Base-by-base conservation (phyloP, 2,797 vertebrate species). In the Brachymystax lenok region DNA sequence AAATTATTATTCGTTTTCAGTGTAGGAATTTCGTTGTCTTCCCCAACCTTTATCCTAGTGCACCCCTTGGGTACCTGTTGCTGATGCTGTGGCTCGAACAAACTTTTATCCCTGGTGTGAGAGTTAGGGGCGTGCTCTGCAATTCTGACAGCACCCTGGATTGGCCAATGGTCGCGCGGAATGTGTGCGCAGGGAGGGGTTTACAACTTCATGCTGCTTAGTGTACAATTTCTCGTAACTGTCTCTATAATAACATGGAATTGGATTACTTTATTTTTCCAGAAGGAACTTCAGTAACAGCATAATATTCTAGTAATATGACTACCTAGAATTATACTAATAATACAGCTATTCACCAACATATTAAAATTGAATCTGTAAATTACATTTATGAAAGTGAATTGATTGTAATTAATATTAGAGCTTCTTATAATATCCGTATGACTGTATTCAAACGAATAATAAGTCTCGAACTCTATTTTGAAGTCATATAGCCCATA, bases 91-190 rank as follows among this genome's bases (percentile, higher is more conserved):
- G 28, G n/a, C 24, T 27, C 30, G 21, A 56, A 14, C 51, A 68
- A 77, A 76, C 4, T 88, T 89, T 93, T 96, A 95, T 94, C 79
- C 82, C 79, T 80, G 77, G 30, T 66, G 76, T 21, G 69, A 52
- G 75, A 76, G 72, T 74, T 35, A 68, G 78, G 86, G 93, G 87
- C 76, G 85, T 84, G 83, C 71, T 19, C 67, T 66, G 12, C 30
- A 30, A 0, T 14, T 2, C 2, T 10, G 82, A 83, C 71, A 77
- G 27, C 72, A 4, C 71, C 3, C 71, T 30, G 63, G 13, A 28
- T 75, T 28, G 88, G 73, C 95, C 95, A 95, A 95, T 96, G 83
- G 67, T 63, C 2, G 12, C 19, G 50, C 68, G 27, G 82, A 64
- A 70, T 6, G 83, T 30, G 69, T 50, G n/a, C 69, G 68, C 12